A percentile compares a stretch with the other conserved stretches of the same genome.
These are phyloP conservation scores for Bubalus kerabau DNA, from an alignment of 2,113 vertebrate genomes.

Conservation along the genomic window DNA sequence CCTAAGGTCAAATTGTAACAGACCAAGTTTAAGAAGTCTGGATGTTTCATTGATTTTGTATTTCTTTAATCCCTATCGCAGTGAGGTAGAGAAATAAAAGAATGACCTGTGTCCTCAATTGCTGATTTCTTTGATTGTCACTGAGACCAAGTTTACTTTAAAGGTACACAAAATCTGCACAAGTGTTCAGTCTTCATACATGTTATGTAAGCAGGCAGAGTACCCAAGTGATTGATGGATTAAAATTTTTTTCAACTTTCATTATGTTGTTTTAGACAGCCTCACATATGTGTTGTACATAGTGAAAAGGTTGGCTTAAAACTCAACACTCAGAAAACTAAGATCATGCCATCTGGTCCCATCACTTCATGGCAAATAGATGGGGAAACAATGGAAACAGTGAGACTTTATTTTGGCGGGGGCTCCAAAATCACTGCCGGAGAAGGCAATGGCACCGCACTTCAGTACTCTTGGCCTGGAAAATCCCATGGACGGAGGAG, in stretches of 20 bases:
- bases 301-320: background rate
- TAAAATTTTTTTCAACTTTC: background rate
- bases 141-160: slow-evolving; percentile 6
- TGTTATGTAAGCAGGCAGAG: background rate
- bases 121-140: slow-evolving; percentile 24
- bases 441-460: too few relatives aligned
- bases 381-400: background rate
- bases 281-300: background rate
- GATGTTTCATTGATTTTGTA: background rate
- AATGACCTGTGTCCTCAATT: background rate
- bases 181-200: background rate
- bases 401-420: background rate
- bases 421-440: background rate
- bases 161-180: background rate
- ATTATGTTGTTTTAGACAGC: background rate
- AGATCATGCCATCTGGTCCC: background rate
- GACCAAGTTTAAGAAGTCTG: background rate
- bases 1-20: background rate
- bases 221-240: background rate
- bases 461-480: too few relatives aligned
- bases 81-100: background rate
- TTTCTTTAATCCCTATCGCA: background rate
- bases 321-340: background rate
- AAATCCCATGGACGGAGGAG: too few relatives aligned
- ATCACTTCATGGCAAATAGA: background rate